These are phyloP conservation scores for Aurelia sp. DNA, from an alignment of 30 jellyfish, hydroid and myxozoan species.

Conservation along the genomic window DNA sequence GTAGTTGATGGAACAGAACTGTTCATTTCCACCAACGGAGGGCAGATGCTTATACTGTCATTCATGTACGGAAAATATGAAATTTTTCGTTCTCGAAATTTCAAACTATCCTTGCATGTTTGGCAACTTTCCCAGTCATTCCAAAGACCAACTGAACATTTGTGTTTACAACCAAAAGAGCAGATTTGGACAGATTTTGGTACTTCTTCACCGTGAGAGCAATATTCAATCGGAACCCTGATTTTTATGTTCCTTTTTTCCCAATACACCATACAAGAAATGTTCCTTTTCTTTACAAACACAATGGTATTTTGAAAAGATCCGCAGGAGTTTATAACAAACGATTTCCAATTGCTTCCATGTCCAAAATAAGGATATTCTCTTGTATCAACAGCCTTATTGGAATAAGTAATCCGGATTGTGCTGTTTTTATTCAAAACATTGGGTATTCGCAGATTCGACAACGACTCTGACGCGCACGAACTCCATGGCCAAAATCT, in stretches of 20 bases:
- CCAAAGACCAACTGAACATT: constrained; percentile 62
- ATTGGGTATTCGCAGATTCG: background rate
- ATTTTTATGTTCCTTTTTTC: constrained; percentile 2
- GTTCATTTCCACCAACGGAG: constrained; percentile 29
- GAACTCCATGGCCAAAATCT: constrained; percentile 36
- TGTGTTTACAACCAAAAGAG: constrained; percentile 64
- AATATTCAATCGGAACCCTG: constrained; percentile 35
- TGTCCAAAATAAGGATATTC: background rate
- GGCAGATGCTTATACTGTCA: constrained; percentile 27
- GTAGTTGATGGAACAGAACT: background rate
- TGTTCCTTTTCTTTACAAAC: constrained; percentile 47
- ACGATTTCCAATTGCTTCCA: constrained; percentile 39
- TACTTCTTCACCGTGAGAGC: background rate
- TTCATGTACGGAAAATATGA: constrained; percentile 30
- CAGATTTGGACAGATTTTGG: constrained; percentile 38
- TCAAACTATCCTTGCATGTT: constrained; percentile 2
- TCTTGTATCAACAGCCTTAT: background rate
- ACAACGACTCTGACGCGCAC: constrained; percentile 31
- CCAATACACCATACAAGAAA: constrained; percentile 66
- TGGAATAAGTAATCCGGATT: background rate
- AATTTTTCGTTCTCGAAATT: constrained; percentile 36
- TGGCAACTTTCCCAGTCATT: constrained; percentile 47
- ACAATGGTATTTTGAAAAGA: constrained; percentile 28
- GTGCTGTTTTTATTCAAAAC: constrained; percentile 24
- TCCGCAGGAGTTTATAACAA: constrained; percentile 49